Percentiles rank a stretch among this genome's conserved stretches.
Conservation (phyloP, 2,888 invertebrate species). For the Synanthedon myopaeformis region DNA sequence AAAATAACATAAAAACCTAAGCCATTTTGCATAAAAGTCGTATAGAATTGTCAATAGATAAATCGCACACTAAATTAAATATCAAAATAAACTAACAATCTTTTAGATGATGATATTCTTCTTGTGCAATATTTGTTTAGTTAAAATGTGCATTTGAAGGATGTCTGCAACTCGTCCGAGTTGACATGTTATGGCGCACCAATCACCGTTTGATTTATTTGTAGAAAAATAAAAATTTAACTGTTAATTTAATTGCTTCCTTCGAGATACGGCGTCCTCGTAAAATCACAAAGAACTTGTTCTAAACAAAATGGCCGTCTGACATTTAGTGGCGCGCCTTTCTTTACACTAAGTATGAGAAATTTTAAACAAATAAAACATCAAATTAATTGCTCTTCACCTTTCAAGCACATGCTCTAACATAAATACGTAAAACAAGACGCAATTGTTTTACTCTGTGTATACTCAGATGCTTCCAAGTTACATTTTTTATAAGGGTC, state of each 20-base stretch:
- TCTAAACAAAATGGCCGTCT: constrained; percentile 10
- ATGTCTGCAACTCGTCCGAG: constrained; percentile 2
- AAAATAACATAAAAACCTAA: too few relatives aligned
- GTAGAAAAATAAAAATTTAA: constrained; percentile 37
- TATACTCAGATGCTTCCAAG: too few relatives aligned
- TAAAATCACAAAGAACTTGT: constrained; percentile 14
- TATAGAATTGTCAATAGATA: too few relatives aligned
- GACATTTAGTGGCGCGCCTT: constrained; percentile 3
- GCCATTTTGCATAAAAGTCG: too few relatives aligned
- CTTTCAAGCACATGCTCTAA: background rate
- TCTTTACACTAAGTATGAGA: background rate
- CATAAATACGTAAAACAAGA: too few relatives aligned
- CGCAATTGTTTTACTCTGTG: too few relatives aligned
- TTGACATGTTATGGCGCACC: constrained; percentile 21
- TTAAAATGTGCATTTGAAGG: background rate
- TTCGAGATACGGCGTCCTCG: constrained; percentile 24
- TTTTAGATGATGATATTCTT: too few relatives aligned
- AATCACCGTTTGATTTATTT: constrained; percentile 28
- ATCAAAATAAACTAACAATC: too few relatives aligned
- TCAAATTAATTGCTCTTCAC: background rate
- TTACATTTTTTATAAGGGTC: too few relatives aligned
- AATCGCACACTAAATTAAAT: too few relatives aligned
- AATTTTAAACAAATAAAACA: background rate
- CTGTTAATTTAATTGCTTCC: constrained; percentile 48
- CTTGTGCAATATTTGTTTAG: too few relatives aligned